These are phyloP conservation scores for Myotis planiceps DNA, from an alignment of 2,797 vertebrate genomes.

Conservation along the genomic window DNA sequence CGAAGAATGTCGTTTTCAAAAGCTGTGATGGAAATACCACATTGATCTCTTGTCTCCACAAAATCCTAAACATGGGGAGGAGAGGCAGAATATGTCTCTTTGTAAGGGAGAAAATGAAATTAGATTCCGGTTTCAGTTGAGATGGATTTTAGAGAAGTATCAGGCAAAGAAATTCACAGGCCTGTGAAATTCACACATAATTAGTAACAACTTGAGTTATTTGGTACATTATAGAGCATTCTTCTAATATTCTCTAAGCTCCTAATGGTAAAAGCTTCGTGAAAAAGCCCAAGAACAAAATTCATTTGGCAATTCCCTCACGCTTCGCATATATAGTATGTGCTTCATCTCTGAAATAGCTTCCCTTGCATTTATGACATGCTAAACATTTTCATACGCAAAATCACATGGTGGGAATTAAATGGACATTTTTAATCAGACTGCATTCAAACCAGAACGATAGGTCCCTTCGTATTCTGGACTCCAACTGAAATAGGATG, in stretches of 20 bases:
- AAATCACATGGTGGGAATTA: neutral
- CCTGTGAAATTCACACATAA: conserved; percentile 42
- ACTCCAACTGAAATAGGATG: neutral
- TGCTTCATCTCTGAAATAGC: neutral
- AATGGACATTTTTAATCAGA: neutral
- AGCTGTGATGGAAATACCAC: neutral
- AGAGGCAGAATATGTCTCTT: neutral
- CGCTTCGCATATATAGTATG: neutral
- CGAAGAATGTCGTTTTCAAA: conserved; percentile 20
- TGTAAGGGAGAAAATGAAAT: conserved; percentile 19
- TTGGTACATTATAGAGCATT: neutral
- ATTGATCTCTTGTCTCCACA: neutral
- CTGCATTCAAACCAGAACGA: neutral
- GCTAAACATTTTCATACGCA: neutral
- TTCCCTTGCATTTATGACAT: neutral
- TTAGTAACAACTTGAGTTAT: conserved; percentile 21
- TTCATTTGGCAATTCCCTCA: neutral
- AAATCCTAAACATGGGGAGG: neutral
- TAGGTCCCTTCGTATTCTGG: neutral
- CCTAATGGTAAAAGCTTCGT: neutral
- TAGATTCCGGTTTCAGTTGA: neutral
- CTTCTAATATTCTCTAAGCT: conserved; percentile 5
- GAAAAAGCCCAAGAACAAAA: neutral
- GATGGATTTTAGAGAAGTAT: neutral
- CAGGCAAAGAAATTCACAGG: conserved; percentile 12